These are phyloP conservation scores for Ailurus styani DNA, from an alignment of 2,113 vertebrate genomes.

Conservation along the genomic window DNA sequence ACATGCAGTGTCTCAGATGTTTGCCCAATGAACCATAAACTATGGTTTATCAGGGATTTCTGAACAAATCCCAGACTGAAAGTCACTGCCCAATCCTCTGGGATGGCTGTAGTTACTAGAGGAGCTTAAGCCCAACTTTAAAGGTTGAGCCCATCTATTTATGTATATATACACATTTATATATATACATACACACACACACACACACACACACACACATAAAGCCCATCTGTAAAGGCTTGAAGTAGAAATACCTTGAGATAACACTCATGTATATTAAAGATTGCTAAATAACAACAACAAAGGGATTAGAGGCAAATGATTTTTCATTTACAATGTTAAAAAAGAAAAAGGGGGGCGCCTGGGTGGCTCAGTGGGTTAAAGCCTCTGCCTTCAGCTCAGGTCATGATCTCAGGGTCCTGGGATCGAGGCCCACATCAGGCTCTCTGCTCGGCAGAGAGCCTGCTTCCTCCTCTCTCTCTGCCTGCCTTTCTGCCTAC, in stretches of 20 bases:
- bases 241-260: neutral
- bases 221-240: fast-evolving
- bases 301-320: neutral
- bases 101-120: neutral
- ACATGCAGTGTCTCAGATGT: too few relatives aligned
- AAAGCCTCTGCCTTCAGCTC: too few relatives aligned
- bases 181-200: too few relatives aligned
- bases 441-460: too few relatives aligned
- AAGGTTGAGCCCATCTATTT: too few relatives aligned
- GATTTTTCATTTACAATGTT: neutral
- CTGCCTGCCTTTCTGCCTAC: too few relatives aligned
- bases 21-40: neutral
- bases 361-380: too few relatives aligned
- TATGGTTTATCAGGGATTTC: neutral
- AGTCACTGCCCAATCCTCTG: neutral
- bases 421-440: too few relatives aligned
- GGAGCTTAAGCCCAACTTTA: neutral
- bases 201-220: too few relatives aligned
- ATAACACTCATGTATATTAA: neutral
- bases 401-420: too few relatives aligned
- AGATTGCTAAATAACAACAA: neutral
- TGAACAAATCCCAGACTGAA: neutral
- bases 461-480: too few relatives aligned
- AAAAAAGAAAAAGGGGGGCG: neutral
- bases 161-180: too few relatives aligned